These are phyloP conservation scores for Eriocheir sinensis DNA, from an alignment of 1,140 invertebrate genomes.

Conservation along the genomic window DNA sequence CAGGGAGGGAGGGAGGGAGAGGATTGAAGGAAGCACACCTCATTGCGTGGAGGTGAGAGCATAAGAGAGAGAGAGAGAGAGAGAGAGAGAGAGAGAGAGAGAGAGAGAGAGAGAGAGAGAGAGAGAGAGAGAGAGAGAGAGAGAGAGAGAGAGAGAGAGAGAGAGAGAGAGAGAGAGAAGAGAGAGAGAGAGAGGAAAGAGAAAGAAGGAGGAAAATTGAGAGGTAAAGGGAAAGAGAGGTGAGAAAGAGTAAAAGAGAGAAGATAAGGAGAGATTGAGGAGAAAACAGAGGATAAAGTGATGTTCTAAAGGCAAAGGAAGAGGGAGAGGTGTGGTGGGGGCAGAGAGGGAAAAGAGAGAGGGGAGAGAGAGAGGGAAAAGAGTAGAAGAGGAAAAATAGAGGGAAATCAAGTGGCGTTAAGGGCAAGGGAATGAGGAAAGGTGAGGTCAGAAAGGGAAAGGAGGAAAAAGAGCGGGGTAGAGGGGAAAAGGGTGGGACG, in stretches of 20 bases:
- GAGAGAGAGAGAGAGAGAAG: neutral
- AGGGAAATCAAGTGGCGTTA: neutral
- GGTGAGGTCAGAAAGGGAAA: neutral
- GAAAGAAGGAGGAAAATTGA: neutral
- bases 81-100: conserved; percentile 32
- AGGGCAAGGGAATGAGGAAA: neutral
- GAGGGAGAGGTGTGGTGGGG: neutral
- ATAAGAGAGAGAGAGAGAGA: neutral
- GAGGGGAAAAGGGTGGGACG: too few species aligned
- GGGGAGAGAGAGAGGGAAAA: neutral
- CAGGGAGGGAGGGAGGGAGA: neutral
- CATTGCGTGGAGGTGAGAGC: neutral
- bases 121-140: conserved; percentile 35
- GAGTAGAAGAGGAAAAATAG: neutral
- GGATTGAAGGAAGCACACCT: neutral
- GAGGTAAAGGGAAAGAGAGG: neutral
- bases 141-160: neutral
- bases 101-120: conserved; percentile 52
- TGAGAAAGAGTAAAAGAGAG: neutral
- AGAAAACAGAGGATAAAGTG: too few species aligned
- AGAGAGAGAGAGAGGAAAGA: too few species aligned
- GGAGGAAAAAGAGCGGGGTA: neutral
- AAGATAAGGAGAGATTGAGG: neutral
- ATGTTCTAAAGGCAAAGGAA: neutral
- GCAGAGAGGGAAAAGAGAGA: neutral